A percentile compares a stretch with the other conserved stretches of the same genome.
Conservation (phyloP, 2,888 invertebrate genomes). For the Troilus luridus region DNA sequence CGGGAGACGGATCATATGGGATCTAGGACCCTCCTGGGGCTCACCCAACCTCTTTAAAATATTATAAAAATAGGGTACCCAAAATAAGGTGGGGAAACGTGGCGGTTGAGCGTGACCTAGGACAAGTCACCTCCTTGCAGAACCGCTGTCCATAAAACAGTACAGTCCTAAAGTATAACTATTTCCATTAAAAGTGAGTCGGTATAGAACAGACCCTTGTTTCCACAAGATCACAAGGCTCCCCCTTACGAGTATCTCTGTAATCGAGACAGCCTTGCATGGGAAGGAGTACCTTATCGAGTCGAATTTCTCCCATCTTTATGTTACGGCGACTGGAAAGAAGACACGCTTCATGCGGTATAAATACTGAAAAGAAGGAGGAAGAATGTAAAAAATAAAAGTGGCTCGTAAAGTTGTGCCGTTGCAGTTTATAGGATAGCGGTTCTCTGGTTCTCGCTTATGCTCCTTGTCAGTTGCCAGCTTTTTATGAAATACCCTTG, state of each 20-base stretch:
- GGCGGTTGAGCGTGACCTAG: too few relatives aligned
- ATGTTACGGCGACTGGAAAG: constrained; percentile 11
- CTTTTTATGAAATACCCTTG: constrained; percentile 25
- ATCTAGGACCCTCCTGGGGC: too few relatives aligned
- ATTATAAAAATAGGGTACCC: too few relatives aligned
- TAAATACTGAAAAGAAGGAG: constrained; percentile 31
- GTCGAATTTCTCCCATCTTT: background rate
- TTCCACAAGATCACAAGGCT: background rate
- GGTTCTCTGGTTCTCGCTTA: constrained; percentile 41
- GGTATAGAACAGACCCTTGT: background rate
- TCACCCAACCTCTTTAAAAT: too few relatives aligned
- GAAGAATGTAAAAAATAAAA: constrained; percentile 36
- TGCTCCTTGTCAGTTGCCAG: constrained; percentile 33
- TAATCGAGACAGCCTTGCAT: background rate
- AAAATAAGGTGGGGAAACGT: too few relatives aligned
- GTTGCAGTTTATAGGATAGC: constrained; percentile 28
- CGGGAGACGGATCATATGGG: too few relatives aligned
- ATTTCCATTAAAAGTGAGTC: too few relatives aligned
- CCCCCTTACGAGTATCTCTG: background rate
- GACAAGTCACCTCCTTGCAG: too few relatives aligned
- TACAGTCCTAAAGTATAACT: too few relatives aligned
- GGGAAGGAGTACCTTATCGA: background rate
- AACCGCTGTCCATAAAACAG: too few relatives aligned
- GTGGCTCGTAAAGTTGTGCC: constrained; percentile 8
- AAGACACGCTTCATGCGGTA: constrained; percentile 28